Conservation (phyloP, 2,797 vertebrate genomes). For the Acrossocheilus fasciatus region DNA sequence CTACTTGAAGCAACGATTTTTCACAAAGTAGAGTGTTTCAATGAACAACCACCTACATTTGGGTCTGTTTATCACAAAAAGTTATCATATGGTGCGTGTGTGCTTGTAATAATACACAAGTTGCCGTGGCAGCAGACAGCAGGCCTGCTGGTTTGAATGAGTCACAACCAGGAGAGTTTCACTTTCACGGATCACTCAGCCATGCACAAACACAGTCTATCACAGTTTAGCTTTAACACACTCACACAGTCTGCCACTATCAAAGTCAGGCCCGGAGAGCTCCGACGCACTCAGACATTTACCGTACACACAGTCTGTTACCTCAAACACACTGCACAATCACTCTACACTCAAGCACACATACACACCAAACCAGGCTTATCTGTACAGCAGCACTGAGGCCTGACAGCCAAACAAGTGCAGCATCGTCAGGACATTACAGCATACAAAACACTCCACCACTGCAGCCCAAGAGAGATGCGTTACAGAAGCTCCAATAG, state of each 20-base stretch:
- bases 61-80: neutral
- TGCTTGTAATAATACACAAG: neutral
- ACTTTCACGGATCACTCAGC: constrained; percentile 50
- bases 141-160: constrained; percentile 34
- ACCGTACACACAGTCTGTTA: constrained; percentile 36
- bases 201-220: constrained; percentile 45
- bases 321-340: constrained; percentile 37
- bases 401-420: constrained; percentile 33
- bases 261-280: constrained; percentile 40
- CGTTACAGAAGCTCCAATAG: constrained; percentile 1
- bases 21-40: neutral
- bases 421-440: constrained; percentile 37
- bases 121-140: constrained; percentile 34
- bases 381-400: constrained; percentile 41
- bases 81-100: constrained; percentile 5
- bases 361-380: constrained; percentile 33
- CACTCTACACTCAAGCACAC: constrained; percentile 23
- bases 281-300: constrained; percentile 34
- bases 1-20: neutral
- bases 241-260: constrained; percentile 44
- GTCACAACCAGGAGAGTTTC: constrained; percentile 50
- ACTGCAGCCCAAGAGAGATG: constrained; percentile 4
- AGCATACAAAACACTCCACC: constrained; percentile 35
- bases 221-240: constrained; percentile 37
- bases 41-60: neutral